Conservation (phyloP, 2,797 vertebrate species). For the Labroides dimidiatus region DNA sequence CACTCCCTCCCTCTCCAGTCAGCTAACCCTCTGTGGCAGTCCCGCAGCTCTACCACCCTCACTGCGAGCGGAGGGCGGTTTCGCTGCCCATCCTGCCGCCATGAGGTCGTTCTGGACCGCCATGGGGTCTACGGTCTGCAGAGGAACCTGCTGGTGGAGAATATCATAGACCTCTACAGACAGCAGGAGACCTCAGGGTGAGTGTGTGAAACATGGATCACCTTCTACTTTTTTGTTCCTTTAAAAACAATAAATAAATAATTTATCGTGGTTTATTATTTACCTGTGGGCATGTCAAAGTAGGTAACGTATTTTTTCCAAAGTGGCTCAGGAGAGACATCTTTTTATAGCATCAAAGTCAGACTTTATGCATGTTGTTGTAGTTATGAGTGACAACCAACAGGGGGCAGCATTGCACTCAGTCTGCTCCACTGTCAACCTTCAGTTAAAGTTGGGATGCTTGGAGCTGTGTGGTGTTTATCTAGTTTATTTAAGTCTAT, state of each 20-base stretch:
- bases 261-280: not conserved
- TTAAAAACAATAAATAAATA: too few relatives aligned
- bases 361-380: conserved; percentile 18
- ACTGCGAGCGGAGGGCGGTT: conserved; percentile 85
- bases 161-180: conserved; percentile 94
- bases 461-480: too few relatives aligned
- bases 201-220: not conserved
- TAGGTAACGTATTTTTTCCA: not conserved
- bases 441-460: too few relatives aligned
- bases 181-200: conserved; percentile 90
- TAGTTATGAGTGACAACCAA: conserved; percentile 11
- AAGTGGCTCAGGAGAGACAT: not conserved
- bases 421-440: not conserved
- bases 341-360: not conserved
- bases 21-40: conserved; percentile 89
- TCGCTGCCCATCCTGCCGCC: conserved; percentile 92
- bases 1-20: conserved; percentile 72
- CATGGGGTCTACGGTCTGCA: conserved; percentile 92
- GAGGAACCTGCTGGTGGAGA: conserved; percentile 93
- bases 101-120: conserved; percentile 91
- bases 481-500: too few relatives aligned
- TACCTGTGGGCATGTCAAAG: not conserved
- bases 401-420: conserved; percentile 40
- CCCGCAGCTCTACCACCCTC: conserved; percentile 83
- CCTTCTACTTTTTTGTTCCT: too few relatives aligned